A percentile compares a stretch with the other conserved stretches of the same genome.
These are phyloP conservation scores for Mugil cephalus DNA, from an alignment of 2,113 vertebrate species.

Conservation along the genomic window DNA sequence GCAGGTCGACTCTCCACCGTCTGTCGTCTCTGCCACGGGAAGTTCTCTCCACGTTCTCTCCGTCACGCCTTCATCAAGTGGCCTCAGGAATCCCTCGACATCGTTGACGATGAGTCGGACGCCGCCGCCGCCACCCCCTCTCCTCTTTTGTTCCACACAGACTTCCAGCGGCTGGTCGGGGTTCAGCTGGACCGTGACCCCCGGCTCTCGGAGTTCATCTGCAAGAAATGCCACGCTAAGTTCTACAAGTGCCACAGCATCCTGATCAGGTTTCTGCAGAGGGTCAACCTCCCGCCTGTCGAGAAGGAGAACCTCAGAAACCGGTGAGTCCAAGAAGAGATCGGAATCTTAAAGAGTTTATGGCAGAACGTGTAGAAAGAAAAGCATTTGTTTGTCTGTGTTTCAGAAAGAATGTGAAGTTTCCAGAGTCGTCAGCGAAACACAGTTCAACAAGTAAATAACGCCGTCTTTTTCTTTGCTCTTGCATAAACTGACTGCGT, in stretches of 20 bases:
- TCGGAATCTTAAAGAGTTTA: neutral
- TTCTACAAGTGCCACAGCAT: constrained; percentile 95
- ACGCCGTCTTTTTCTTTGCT: neutral
- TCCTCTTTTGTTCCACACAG: constrained; percentile 87
- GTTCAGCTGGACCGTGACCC: constrained; percentile 90
- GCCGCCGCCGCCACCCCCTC: constrained; percentile 51
- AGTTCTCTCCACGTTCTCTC: constrained; percentile 91
- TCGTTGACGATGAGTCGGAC: constrained; percentile 73
- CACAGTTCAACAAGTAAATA: constrained; percentile 59
- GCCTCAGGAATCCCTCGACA: constrained; percentile 74
- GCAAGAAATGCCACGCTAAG: constrained; percentile 94
- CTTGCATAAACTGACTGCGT: neutral
- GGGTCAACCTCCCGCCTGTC: constrained; percentile 88
- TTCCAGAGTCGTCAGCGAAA: constrained; percentile 41
- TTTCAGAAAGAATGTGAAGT: constrained; percentile 71
- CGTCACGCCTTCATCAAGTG: constrained; percentile 88
- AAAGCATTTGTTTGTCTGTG: neutral
- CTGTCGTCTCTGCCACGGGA: constrained; percentile 96
- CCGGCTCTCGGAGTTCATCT: constrained; percentile 89
- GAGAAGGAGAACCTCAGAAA: constrained; percentile 66
- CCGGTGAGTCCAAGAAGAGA: constrained; percentile 72
- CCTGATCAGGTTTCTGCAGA: constrained; percentile 90
- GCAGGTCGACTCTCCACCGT: constrained; percentile 84
- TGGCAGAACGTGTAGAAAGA: neutral
- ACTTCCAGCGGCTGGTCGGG: constrained; percentile 93